Percentiles rank a stretch among this genome's conserved stretches.
Evolutionary conservation across 2,888 invertebrate genomes (phyloP).

Genomic region (Elegia similella): DNA sequence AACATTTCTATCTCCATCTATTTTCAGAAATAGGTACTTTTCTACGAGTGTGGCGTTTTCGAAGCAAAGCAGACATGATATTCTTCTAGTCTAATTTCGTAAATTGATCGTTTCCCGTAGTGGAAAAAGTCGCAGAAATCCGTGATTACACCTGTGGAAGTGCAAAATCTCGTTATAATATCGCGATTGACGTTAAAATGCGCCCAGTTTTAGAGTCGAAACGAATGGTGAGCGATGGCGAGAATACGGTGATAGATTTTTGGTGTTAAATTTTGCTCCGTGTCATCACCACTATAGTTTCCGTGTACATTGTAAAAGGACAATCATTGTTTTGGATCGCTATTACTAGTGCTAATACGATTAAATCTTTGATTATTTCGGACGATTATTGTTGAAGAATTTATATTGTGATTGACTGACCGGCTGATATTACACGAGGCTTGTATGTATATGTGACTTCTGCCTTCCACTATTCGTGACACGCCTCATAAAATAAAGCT

Average conservation of each 20-base stretch:
- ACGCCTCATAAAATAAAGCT: conserved; percentile 81
- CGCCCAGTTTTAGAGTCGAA: conserved; percentile 78
- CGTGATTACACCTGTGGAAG: conserved; percentile 74
- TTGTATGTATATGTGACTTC: conserved; percentile 82
- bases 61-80: conserved; percentile 85
- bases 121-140: conserved; percentile 65
- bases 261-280: conserved; percentile 81
- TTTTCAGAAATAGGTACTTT: conserved; percentile 88
- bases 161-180: conserved; percentile 70
- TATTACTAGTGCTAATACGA: conserved; percentile 64
- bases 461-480: conserved; percentile 81
- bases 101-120: conserved; percentile 75
- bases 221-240: conserved; percentile 82
- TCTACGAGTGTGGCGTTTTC: conserved; percentile 81
- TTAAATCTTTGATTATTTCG: conserved; percentile 61
- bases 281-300: conserved; percentile 77
- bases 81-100: conserved; percentile 82
- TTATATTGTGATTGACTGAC: conserved; percentile 81
- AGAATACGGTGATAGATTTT: conserved; percentile 82
- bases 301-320: conserved; percentile 64
- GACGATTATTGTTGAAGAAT: conserved; percentile 71
- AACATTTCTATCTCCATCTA: conserved; percentile 85
- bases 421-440: conserved; percentile 83
- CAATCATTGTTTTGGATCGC: conserved; percentile 63
- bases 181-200: conserved; percentile 79